Percentiles rank a stretch among this genome's conserved stretches.
Conservation (phyloP, 1,140 invertebrate genomes). For the Agraylea sexmaculata region DNA sequence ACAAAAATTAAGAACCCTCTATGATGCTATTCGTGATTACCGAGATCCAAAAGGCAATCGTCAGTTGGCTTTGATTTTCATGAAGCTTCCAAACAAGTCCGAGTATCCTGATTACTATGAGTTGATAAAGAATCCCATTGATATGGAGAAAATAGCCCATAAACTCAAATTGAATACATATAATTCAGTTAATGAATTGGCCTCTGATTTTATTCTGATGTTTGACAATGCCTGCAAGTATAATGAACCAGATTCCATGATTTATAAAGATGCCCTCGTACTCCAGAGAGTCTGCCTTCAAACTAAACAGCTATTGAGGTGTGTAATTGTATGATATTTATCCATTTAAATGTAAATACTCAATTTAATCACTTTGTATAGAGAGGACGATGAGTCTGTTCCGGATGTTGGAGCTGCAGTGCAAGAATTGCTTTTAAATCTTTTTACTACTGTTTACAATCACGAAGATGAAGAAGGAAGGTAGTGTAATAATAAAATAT, state of each 20-base stretch:
- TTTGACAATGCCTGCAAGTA: slow-evolving; percentile 99
- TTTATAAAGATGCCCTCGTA: slow-evolving; percentile 95
- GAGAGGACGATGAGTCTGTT: slow-evolving; percentile 73
- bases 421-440: slow-evolving; percentile 80
- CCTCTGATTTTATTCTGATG: slow-evolving; percentile 91
- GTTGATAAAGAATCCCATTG: slow-evolving; percentile 93
- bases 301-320: slow-evolving; percentile 75
- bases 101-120: slow-evolving; percentile 98
- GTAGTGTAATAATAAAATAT: slow-evolving; percentile 19
- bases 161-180: slow-evolving; percentile 74
- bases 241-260: slow-evolving; percentile 97
- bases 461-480: slow-evolving; percentile 90
- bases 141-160: slow-evolving; percentile 89
- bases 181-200: slow-evolving; percentile 77
- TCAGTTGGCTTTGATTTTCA: slow-evolving; percentile 82
- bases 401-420: slow-evolving; percentile 82
- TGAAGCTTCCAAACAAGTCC: slow-evolving; percentile 86
- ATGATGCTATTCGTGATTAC: slow-evolving; percentile 81
- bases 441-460: slow-evolving; percentile 91
- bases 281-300: slow-evolving; percentile 85
- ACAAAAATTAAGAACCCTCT: slow-evolving; percentile 76
- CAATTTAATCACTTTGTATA: slow-evolving; percentile 14
- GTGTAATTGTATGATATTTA: slow-evolving; percentile 10
- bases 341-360: slow-evolving; percentile 4
- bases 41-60: slow-evolving; percentile 74